Evolutionary conservation across 1,140 invertebrate species (phyloP).

Genomic region (Drosophila nannoptera): DNA sequence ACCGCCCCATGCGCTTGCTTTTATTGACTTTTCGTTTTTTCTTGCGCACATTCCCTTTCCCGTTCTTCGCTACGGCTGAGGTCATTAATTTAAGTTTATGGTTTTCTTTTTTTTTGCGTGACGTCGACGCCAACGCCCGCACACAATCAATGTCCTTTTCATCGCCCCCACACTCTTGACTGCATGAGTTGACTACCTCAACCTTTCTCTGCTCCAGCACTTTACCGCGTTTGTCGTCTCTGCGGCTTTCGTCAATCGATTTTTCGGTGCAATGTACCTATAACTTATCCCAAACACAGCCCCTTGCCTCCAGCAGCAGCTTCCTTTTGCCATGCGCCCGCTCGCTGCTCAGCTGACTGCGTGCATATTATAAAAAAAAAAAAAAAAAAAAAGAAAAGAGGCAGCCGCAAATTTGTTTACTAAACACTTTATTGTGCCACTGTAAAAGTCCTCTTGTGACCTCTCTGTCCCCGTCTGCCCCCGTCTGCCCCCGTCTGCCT

Average conservation of each 20-base stretch:
- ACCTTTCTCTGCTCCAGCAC: background rate
- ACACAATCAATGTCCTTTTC: slow-evolving; percentile 71
- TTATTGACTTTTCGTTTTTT: slow-evolving; percentile 28
- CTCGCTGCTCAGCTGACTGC: slow-evolving; percentile 50
- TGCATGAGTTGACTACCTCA: background rate
- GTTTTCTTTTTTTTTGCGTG: slow-evolving; percentile 76
- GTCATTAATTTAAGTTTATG: slow-evolving; percentile 78
- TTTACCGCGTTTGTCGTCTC: slow-evolving; percentile 55
- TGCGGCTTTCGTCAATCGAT: slow-evolving; percentile 68
- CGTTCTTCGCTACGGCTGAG: slow-evolving; percentile 38
- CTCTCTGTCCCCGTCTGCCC: background rate
- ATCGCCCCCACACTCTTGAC: slow-evolving; percentile 20
- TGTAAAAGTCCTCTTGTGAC: slow-evolving; percentile 42
- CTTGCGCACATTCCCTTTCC: slow-evolving; percentile 17
- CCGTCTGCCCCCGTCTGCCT: background rate
- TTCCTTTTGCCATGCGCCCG: background rate
- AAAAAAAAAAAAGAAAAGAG: too few relatives aligned
- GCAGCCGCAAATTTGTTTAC: slow-evolving; percentile 74
- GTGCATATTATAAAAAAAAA: slow-evolving; percentile 72
- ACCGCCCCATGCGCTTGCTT: background rate
- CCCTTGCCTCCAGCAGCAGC: background rate
- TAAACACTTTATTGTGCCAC: slow-evolving; percentile 77
- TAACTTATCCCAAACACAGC: slow-evolving; percentile 48
- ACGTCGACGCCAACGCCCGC: slow-evolving; percentile 61
- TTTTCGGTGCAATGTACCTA: slow-evolving; percentile 75